phyloP scores from a whole-genome alignment of 2,888 invertebrate genomes.

The Tortrix viridana region DNA sequence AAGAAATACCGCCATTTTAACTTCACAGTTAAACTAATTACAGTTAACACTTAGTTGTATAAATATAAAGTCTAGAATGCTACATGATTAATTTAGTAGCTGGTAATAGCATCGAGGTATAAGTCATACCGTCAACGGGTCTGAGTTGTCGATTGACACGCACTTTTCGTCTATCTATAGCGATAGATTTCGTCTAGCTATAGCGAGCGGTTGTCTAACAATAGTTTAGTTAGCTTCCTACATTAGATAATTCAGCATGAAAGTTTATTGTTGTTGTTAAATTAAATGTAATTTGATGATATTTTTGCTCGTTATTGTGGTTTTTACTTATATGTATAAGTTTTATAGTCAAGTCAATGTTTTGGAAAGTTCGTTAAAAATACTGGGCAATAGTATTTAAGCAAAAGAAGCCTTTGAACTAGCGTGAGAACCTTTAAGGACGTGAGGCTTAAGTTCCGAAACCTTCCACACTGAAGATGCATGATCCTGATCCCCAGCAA shows the following conservation, averaged over 20 bases:
- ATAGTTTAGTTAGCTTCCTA: slow-evolving; percentile 26
- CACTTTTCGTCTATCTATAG: slow-evolving; percentile 41
- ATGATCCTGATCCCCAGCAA: too few species aligned
- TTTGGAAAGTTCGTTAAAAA: too few species aligned
- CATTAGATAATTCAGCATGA: slow-evolving; percentile 17
- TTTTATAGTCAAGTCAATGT: too few species aligned
- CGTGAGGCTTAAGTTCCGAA: too few species aligned
- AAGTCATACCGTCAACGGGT: slow-evolving; percentile 15
- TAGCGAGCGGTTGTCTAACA: slow-evolving; percentile 35
- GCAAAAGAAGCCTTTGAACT: too few species aligned
- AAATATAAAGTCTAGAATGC: too few species aligned
- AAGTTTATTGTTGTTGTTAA: slow-evolving; percentile 23
- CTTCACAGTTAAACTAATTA: background rate
- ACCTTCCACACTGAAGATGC: too few species aligned
- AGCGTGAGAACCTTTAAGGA: too few species aligned
- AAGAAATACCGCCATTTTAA: slow-evolving; percentile 14
- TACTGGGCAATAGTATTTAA: too few species aligned
- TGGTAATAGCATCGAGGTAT: slow-evolving; percentile 3
- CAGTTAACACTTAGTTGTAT: background rate
- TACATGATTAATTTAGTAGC: background rate
- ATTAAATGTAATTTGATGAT: slow-evolving; percentile 15
- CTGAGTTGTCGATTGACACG: slow-evolving; percentile 42
- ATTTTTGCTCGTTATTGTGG: slow-evolving; percentile 1
- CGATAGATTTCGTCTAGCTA: slow-evolving; percentile 40
- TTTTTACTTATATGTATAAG: slow-evolving; percentile 11